phyloP scores from a whole-genome alignment of 2,797 vertebrate genomes.

The Phalloptychus januarius region DNA sequence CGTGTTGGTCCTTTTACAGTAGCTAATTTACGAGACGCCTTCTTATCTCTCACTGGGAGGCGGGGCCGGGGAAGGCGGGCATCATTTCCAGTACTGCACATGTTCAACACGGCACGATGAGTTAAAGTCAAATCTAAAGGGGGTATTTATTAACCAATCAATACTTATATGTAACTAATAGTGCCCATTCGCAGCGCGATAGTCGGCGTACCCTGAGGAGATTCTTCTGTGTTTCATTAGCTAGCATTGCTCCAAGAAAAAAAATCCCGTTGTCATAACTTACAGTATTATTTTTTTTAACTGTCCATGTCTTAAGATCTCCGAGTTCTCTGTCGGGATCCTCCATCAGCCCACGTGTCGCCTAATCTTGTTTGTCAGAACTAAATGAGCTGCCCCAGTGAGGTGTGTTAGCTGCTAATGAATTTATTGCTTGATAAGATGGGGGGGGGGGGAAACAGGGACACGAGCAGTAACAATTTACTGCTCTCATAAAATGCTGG shows the following conservation, averaged over 20 bases:
- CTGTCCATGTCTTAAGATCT: constrained; percentile 34
- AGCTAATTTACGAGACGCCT: not conserved
- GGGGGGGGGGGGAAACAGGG: constrained; percentile 2
- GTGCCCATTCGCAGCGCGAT: constrained; percentile 2
- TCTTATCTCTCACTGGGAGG: not conserved
- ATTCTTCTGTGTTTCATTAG: not conserved
- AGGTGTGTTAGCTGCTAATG: constrained; percentile 97
- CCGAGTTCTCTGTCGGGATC: constrained; percentile 34
- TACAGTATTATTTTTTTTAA: not conserved
- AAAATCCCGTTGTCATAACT: not conserved
- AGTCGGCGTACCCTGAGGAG: not conserved
- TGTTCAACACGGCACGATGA: not conserved
- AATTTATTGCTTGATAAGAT: constrained; percentile 94
- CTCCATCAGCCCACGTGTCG: constrained; percentile 60
- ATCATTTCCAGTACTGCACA: not conserved
- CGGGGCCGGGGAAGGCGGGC: not conserved
- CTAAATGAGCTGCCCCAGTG: constrained; percentile 92
- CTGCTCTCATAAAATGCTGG: constrained; percentile 62
- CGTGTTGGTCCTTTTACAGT: not conserved
- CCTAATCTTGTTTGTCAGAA: constrained; percentile 94
- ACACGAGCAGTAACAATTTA: constrained; percentile 52
- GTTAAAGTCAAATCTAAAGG: constrained; percentile 16
- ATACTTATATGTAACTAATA: constrained; percentile 11
- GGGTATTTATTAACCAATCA: constrained; percentile 13
- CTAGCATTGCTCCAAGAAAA: not conserved